Conservation (phyloP, 2,113 vertebrate genomes). For the Epinephelus cyanopodus region DNA sequence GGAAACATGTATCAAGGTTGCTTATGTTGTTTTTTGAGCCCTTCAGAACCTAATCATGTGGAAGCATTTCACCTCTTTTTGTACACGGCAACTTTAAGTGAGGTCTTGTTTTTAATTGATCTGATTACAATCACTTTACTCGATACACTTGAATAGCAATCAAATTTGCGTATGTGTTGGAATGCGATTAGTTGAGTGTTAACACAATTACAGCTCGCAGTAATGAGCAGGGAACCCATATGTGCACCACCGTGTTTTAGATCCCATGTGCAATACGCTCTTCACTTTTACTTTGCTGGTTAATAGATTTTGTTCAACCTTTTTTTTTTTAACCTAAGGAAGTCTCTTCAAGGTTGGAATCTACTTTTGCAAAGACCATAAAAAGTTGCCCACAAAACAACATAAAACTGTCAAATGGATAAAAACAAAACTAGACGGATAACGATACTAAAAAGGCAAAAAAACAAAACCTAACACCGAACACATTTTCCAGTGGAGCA, state of each 20-base stretch:
- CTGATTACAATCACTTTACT: slow-evolving; percentile 24
- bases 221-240: slow-evolving; percentile 16
- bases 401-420: background rate
- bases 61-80: background rate
- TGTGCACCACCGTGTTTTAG: background rate
- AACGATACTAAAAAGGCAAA: background rate
- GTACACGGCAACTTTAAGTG: background rate
- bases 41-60: background rate
- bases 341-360: background rate
- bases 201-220: slow-evolving; percentile 24
- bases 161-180: slow-evolving; percentile 16
- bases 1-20: background rate
- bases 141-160: slow-evolving; percentile 24
- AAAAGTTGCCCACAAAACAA: background rate
- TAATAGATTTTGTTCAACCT: background rate
- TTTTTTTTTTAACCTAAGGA: background rate
- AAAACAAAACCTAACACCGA: no score
- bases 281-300: background rate
- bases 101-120: slow-evolving; percentile 13
- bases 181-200: slow-evolving; percentile 33
- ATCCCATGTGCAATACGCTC: background rate
- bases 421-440: no score
- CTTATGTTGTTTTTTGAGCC: background rate
- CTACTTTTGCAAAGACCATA: background rate
- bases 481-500: background rate